A percentile compares a stretch with the other conserved stretches of the same genome.
These are phyloP conservation scores for Tragelaphus imberbis DNA, from an alignment of 2,113 vertebrate species.

Conservation along the genomic window DNA sequence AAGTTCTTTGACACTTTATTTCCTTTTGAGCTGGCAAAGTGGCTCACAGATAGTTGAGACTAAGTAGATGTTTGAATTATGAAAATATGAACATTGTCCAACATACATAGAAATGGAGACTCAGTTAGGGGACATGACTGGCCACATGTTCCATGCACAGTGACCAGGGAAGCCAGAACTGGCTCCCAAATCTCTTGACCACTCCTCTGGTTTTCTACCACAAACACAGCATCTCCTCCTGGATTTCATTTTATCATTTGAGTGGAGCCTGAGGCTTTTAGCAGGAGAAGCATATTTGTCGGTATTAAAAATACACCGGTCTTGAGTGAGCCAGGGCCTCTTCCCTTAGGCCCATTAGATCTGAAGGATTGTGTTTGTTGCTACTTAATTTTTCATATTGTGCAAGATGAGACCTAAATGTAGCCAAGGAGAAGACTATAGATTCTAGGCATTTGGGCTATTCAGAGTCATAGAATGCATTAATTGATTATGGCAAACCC, in stretches of 20 bases:
- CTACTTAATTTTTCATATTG: constrained; percentile 40
- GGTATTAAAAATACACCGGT: neutral
- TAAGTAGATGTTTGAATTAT: neutral
- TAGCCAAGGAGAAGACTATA: neutral
- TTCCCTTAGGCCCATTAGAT: neutral
- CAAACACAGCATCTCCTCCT: neutral
- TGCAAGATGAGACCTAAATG: constrained; percentile 33
- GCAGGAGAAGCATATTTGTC: neutral
- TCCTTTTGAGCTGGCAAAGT: neutral
- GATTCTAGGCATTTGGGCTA: neutral
- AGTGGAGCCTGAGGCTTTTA: neutral
- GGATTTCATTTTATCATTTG: neutral
- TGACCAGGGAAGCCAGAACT: neutral
- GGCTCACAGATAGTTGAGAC: neutral
- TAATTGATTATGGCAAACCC: constrained; percentile 16
- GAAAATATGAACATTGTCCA: neutral
- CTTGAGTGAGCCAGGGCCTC: neutral
- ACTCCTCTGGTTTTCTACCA: neutral
- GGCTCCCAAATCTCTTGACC: neutral
- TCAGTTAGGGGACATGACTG: neutral
- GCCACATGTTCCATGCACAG: neutral
- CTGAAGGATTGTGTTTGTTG: neutral
- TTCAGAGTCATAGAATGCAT: neutral
- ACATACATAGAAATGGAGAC: neutral
- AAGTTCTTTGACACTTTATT: neutral